Evolutionary conservation across 2,888 invertebrate genomes (phyloP).

Genomic region (Phyto melanocephala): DNA sequence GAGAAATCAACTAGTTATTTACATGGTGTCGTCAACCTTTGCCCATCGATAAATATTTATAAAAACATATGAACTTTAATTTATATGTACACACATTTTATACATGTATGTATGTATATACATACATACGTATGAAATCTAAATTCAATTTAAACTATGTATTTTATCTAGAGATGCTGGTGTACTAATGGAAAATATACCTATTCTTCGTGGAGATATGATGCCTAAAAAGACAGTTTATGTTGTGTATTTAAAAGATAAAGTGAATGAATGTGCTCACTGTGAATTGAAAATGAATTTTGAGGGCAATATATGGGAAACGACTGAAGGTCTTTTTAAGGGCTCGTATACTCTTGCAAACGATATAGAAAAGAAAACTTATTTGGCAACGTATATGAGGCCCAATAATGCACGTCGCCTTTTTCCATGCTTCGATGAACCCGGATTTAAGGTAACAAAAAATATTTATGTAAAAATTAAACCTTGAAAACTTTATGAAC

Average conservation of each 20-base stretch:
- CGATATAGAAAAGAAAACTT: constrained; percentile 78
- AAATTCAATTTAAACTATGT: too few species aligned
- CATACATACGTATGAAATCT: background rate
- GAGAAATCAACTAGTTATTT: too few species aligned
- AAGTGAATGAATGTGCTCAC: constrained; percentile 80
- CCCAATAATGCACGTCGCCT: constrained; percentile 87
- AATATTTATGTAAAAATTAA: background rate
- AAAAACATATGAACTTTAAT: too few species aligned
- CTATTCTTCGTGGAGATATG: constrained; percentile 79
- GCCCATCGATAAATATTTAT: too few species aligned
- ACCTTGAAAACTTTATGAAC: too few species aligned
- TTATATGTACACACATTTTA: too few species aligned
- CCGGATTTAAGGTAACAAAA: constrained; percentile 86
- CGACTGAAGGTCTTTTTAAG: constrained; percentile 85
- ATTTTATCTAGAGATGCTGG: constrained; percentile 31
- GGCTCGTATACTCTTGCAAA: constrained; percentile 81
- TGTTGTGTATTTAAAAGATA: constrained; percentile 82
- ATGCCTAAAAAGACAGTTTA: constrained; percentile 83
- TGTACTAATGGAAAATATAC: constrained; percentile 66
- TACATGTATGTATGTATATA: too few species aligned
- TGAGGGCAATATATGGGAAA: constrained; percentile 83
- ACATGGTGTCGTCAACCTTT: too few species aligned
- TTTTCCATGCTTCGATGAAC: constrained; percentile 91
- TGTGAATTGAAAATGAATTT: constrained; percentile 84
- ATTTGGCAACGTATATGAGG: constrained; percentile 85